These are phyloP conservation scores for Electrona antarctica DNA, from an alignment of 2,113 vertebrate genomes.

Conservation along the genomic window DNA sequence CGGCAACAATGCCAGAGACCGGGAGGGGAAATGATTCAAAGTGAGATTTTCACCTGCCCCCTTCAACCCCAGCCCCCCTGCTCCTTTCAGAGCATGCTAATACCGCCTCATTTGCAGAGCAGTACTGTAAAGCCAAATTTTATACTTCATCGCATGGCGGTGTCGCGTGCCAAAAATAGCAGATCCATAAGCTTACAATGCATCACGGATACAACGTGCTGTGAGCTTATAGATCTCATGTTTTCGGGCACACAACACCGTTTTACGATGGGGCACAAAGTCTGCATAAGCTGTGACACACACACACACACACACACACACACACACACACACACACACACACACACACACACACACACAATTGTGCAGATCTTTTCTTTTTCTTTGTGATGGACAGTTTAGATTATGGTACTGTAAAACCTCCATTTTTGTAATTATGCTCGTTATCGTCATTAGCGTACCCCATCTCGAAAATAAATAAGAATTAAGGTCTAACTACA, in stretches of 20 bases:
- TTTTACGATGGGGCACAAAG: too few species aligned
- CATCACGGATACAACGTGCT: too few species aligned
- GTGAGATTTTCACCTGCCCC: slow-evolving; percentile 80
- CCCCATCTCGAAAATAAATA: slow-evolving; percentile 61
- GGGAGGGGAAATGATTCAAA: slow-evolving; percentile 79
- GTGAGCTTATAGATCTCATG: too few species aligned
- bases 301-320: too few species aligned
- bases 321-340: not conserved
- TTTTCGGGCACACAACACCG: too few species aligned
- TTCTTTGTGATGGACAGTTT: slow-evolving; percentile 65
- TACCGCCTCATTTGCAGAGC: slow-evolving; percentile 72
- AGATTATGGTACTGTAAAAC: slow-evolving; percentile 65
- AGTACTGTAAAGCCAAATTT: slow-evolving; percentile 52
- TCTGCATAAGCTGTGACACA: slow-evolving; percentile 51
- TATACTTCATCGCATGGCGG: too few species aligned
- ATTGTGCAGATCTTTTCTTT: slow-evolving; percentile 35
- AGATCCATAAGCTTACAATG: too few species aligned
- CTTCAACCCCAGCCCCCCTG: slow-evolving; percentile 60
- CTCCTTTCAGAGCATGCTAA: slow-evolving; percentile 79
- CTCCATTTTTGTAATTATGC: slow-evolving; percentile 66
- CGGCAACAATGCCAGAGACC: slow-evolving; percentile 71
- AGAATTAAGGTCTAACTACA: slow-evolving; percentile 47
- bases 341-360: slow-evolving; percentile 41
- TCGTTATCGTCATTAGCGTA: slow-evolving; percentile 68
- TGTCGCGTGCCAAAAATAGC: too few species aligned